These are phyloP conservation scores for Megastigmus dorsalis DNA, from an alignment of 2,888 invertebrate species.

Conservation along the genomic window DNA sequence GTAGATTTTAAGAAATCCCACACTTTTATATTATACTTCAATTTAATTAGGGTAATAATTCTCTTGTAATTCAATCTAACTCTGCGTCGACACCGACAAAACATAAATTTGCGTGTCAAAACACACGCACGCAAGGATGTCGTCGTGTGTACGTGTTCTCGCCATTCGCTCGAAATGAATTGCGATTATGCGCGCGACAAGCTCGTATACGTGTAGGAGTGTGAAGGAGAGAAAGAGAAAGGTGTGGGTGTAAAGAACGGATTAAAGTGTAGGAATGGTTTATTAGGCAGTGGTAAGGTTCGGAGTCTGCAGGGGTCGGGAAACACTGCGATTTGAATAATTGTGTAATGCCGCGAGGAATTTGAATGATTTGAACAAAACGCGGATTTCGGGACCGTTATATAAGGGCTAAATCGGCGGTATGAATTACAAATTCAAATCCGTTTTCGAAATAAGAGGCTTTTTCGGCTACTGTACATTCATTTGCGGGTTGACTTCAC, in stretches of 20 bases:
- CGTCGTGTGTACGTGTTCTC: background rate
- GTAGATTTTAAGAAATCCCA: too few relatives aligned
- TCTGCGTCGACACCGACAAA: too few relatives aligned
- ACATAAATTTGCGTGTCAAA: too few relatives aligned
- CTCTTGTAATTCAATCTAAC: too few relatives aligned
- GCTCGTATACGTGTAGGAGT: background rate
- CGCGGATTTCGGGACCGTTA: background rate
- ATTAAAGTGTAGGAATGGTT: constrained; percentile 23
- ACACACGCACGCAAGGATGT: background rate
- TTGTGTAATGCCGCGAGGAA: background rate
- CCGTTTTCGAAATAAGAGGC: too few relatives aligned
- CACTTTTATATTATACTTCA: too few relatives aligned
- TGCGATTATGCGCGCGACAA: background rate
- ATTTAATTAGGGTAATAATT: too few relatives aligned
- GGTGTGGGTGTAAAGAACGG: background rate
- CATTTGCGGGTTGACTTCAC: too few relatives aligned
- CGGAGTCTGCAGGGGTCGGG: too few relatives aligned
- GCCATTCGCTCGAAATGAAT: background rate
- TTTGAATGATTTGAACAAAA: background rate
- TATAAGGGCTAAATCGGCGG: background rate
- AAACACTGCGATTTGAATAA: background rate
- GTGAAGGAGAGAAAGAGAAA: background rate
- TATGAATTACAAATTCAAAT: too few relatives aligned
- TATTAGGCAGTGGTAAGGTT: background rate
- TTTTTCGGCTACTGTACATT: too few relatives aligned